Base-by-base conservation (phyloP, 2,797 vertebrate genomes). In the Ctenopoma kingsleyae region DNA sequence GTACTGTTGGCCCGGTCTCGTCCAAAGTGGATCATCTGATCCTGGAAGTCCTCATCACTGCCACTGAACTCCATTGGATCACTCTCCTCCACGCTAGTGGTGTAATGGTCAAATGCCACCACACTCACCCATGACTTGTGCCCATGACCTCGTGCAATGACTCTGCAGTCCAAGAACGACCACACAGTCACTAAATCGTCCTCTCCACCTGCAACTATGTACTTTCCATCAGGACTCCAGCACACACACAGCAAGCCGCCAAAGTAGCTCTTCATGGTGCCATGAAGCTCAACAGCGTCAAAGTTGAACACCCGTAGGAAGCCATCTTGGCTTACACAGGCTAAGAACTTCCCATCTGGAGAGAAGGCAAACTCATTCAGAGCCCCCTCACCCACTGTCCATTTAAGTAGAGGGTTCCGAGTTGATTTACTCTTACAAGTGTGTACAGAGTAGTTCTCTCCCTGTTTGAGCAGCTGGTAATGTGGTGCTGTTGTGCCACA, bases 371-470 rank as follows among this genome's bases (percentile, higher is more conserved):
- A 99, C 93, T 99, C 98, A 38, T 98, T 96, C 76, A 99, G 94
- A 73, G 98, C 96, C 44, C 98, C 97, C 91, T 99, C 97, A 8
- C 98, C 98, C 77, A 98, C 98, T 67, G 96, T 98, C 98, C 98
- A 99, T 89, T 97, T 98, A 52, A 99, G 96, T 68, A 99, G 95
- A 84, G 98, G 97, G 92, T 99, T 99, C 87, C 97, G 94, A 2
- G 97, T 96, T 82, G 97, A 97, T 95, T 99, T 99, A 93, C 97
- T 99, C 95, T 99, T 99, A 93, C 97, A 99, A 48, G 97, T 98
- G 87, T 99, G 97, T 60, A 99, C 98, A 41, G 97, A 95, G 91
- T 97, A 99, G 90, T 91, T 97, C 86, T 99, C 97, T 58, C 97
- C 98, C 95, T 99, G 98, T 84, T 98, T 99, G 68, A 99, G 96